A percentile compares a stretch with the other conserved stretches of the same genome.
phyloP scores from a whole-genome alignment of 2,888 invertebrate genomes.

The Lepetodrilus schrolli region DNA sequence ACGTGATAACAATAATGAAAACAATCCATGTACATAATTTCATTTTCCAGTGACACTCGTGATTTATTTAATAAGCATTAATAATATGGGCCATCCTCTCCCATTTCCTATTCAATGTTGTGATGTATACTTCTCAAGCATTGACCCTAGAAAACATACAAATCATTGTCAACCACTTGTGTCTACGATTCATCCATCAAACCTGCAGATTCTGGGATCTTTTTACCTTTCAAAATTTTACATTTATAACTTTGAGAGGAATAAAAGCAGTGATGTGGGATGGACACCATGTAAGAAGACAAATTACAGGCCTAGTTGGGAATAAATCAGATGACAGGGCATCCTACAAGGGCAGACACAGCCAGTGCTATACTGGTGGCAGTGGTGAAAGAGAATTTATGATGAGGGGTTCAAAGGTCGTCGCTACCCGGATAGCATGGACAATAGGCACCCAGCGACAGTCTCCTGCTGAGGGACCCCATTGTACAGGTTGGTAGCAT shows the following conservation, averaged over 20 bases:
- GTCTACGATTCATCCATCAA: slow-evolving; percentile 2
- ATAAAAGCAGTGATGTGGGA: slow-evolving; percentile 4
- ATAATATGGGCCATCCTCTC: no score
- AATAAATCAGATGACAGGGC: slow-evolving; percentile 28
- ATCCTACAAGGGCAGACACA: slow-evolving; percentile 2
- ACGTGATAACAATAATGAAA: no score
- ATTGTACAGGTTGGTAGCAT: slow-evolving; percentile 20
- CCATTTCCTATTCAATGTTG: no score
- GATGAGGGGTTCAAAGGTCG: slow-evolving; percentile 28
- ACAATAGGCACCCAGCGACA: slow-evolving; percentile 24
- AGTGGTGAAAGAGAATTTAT: slow-evolving; percentile 22
- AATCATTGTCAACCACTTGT: slow-evolving; percentile 16
- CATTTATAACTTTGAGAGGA: neutral
- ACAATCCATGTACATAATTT: no score
- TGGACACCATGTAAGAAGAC: slow-evolving; percentile 29
- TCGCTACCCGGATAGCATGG: slow-evolving; percentile 9
- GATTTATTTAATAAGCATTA: no score
- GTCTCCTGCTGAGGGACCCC: neutral
- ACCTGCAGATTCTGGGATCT: neutral
- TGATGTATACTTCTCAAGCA: neutral
- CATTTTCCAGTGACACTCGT: no score
- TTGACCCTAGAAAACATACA: neutral
- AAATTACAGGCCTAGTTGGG: slow-evolving; percentile 29
- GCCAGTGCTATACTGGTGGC: slow-evolving; percentile 4
- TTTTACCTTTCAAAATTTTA: slow-evolving; percentile 2